Percentiles rank a stretch among this genome's conserved stretches.
These are phyloP conservation scores for Trematomus bernacchii DNA, from an alignment of 2,797 vertebrate genomes.

Conservation along the genomic window DNA sequence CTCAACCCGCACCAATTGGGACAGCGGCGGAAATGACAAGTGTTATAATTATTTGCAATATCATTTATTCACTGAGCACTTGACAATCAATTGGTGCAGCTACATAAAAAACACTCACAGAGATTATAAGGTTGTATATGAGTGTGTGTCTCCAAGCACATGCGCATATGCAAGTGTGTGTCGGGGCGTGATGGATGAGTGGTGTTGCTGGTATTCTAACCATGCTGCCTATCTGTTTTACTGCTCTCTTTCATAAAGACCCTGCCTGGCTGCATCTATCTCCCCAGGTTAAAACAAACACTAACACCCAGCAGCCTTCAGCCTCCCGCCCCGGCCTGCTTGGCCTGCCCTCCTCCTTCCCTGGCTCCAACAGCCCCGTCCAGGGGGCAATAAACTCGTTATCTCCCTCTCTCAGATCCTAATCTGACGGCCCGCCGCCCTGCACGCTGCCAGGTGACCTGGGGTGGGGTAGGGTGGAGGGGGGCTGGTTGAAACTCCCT, in stretches of 20 bases:
- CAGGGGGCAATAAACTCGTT: slow-evolving; percentile 94
- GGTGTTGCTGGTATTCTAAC: slow-evolving; percentile 82
- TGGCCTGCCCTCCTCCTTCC: slow-evolving; percentile 77
- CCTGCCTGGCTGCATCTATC: slow-evolving; percentile 77
- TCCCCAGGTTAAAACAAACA: slow-evolving; percentile 95
- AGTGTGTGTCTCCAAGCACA: slow-evolving; percentile 30
- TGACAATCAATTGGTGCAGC: slow-evolving; percentile 60
- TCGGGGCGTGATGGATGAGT: slow-evolving; percentile 73
- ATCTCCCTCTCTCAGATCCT: slow-evolving; percentile 96
- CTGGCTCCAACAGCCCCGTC: slow-evolving; percentile 85
- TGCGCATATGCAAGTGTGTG: slow-evolving; percentile 46
- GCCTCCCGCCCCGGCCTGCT: slow-evolving; percentile 78
- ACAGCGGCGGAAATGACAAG: slow-evolving; percentile 32
- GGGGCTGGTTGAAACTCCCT: slow-evolving; percentile 73
- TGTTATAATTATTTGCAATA: slow-evolving; percentile 48
- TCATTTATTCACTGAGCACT: slow-evolving; percentile 48
- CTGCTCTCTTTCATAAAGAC: slow-evolving; percentile 74
- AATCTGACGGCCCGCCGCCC: slow-evolving; percentile 95
- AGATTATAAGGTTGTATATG: slow-evolving; percentile 36
- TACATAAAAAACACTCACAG: slow-evolving; percentile 29
- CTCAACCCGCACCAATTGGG: slow-evolving; percentile 53
- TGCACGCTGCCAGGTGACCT: slow-evolving; percentile 93
- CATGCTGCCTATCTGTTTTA: slow-evolving; percentile 78
- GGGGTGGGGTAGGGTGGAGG: slow-evolving; percentile 82
- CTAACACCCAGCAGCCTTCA: slow-evolving; percentile 82